Base-by-base conservation (phyloP, 23 tunicate species). In the Halocynthia roretzi region DNA sequence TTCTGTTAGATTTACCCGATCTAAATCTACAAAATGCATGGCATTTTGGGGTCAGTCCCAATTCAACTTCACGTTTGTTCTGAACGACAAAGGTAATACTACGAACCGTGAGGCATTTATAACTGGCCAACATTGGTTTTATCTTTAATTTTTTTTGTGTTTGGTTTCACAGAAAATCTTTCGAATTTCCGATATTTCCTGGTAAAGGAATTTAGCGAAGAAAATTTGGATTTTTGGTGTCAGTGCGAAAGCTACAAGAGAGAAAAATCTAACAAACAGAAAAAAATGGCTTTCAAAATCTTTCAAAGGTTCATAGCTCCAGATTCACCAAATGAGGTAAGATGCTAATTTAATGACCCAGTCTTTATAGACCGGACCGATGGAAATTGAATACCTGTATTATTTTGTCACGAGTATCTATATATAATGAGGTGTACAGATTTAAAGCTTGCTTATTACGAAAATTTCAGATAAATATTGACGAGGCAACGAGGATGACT, bases 211-310 rank as follows among this genome's bases (percentile, higher is more conserved):
- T 80, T 54, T 76, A 80, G 84, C 91, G 91, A 86, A 19, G 91
- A 86, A 81, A 86, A 86, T 64, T 64, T 86, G 17, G 76, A 80
- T 20, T 86, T 86, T 67, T 86, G 84, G 81, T 62, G 83, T 21
- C 86, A 80, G 8, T 81, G 84, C 69, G 91, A 86, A 75, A 80
- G 52, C 19, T 86, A 72, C 75, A 80, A 80, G 66, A 65, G 65
- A 52, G 82, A 23, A 7, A 83, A 76, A 57, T 14, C 80, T 52
- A 82, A 62, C 56, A 75, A 65, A 81, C 83, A 81, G 14, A 81
- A 62, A 18, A 73, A 75, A 40, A 65, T 67, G 54, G 91, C 91
- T 40, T 19, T 49, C 8, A 87, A 76, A 62, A 81, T 87, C 10
- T 77, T 76, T 31, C 64, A 81, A 31, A 85, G 56, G 18, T 87